A percentile compares a stretch with the other conserved stretches of the same genome.
Evolutionary conservation across 2,113 vertebrate species (phyloP).

Genomic region (Protobothrops flavoviridis): DNA sequence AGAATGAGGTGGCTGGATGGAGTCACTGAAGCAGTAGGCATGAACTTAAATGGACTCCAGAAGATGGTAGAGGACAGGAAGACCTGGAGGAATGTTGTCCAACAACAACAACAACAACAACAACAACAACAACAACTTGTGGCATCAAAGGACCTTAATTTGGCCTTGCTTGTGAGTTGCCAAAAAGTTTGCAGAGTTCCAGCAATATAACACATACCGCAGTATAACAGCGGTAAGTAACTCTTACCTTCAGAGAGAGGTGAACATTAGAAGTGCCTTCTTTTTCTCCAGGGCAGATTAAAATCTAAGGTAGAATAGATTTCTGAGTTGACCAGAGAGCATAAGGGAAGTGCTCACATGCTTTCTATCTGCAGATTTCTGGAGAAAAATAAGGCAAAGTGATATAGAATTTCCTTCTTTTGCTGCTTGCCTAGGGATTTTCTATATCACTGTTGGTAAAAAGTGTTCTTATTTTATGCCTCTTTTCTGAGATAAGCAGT

Average conservation of each 20-base stretch:
- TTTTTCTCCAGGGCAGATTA: neutral
- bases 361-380: neutral
- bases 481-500: neutral
- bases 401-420: neutral
- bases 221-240: neutral
- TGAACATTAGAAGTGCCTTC: neutral
- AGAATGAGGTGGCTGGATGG: too few relatives aligned
- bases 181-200: neutral
- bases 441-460: neutral
- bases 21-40: too few relatives aligned
- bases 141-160: neutral
- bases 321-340: neutral
- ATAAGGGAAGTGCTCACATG: neutral
- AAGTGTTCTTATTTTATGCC: neutral
- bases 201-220: neutral
- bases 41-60: too few relatives aligned
- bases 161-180: neutral
- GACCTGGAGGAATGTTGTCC: too few relatives aligned
- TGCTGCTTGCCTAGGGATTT: neutral
- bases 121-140: neutral
- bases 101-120: too few relatives aligned
- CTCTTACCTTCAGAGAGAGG: neutral
- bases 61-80: too few relatives aligned
- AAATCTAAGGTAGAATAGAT: neutral
- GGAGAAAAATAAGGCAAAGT: neutral